phyloP scores from a whole-genome alignment of 2,888 invertebrate genomes.

The Ctena decussata region DNA sequence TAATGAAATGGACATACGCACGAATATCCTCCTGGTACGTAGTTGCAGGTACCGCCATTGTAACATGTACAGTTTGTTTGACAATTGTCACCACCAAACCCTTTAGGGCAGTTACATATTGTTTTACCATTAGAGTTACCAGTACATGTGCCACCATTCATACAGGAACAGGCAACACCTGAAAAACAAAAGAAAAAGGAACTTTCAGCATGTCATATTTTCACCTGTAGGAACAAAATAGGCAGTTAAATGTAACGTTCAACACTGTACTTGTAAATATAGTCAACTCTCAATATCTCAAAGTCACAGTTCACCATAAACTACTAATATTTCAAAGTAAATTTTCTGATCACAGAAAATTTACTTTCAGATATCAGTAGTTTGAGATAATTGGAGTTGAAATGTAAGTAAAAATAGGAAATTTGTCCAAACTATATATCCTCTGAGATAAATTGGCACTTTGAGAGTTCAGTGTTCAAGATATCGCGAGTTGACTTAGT shows the following conservation, averaged over 20 bases:
- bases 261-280: too few relatives aligned
- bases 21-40: background rate
- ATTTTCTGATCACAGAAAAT: too few relatives aligned
- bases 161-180: background rate
- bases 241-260: background rate
- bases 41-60: background rate
- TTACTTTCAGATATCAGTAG: too few relatives aligned
- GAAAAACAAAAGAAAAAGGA: background rate
- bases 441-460: too few relatives aligned
- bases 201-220: background rate
- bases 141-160: background rate
- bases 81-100: background rate
- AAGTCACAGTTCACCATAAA: too few relatives aligned
- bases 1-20: background rate
- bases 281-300: too few relatives aligned
- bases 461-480: too few relatives aligned
- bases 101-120: background rate
- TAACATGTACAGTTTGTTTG: background rate
- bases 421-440: too few relatives aligned
- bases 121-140: background rate
- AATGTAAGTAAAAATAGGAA: too few relatives aligned
- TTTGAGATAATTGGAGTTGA: too few relatives aligned
- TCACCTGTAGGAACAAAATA: background rate
- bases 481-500: too few relatives aligned
- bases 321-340: too few relatives aligned